phyloP scores from a whole-genome alignment of 2,888 invertebrate genomes.

The Lathronympha strigana region DNA sequence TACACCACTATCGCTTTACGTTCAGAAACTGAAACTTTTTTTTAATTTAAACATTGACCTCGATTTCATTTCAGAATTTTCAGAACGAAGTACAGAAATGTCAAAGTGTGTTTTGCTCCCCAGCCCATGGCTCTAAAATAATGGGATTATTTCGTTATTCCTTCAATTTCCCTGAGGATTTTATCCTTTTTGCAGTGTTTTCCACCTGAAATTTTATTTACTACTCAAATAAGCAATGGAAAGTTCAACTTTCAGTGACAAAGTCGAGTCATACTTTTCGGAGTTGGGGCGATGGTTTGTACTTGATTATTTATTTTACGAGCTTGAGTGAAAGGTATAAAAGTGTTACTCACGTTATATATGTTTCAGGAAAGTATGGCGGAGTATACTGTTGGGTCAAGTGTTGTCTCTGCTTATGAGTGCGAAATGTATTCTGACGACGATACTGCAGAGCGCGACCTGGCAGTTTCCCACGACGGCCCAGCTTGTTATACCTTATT shows the following conservation, averaged over 20 bases:
- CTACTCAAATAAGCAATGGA: constrained; percentile 61
- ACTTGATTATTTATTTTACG: constrained; percentile 38
- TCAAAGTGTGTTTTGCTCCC: constrained; percentile 55
- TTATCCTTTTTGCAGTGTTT: constrained; percentile 44
- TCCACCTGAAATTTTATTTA: constrained; percentile 46
- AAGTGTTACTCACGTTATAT: constrained; percentile 22
- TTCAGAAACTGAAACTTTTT: background rate
- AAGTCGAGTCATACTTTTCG: constrained; percentile 86
- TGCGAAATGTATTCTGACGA: constrained; percentile 89
- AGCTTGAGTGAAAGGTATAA: constrained; percentile 19
- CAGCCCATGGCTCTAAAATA: constrained; percentile 50
- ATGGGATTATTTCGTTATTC: constrained; percentile 48
- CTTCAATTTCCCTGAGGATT: constrained; percentile 45
- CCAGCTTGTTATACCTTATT: constrained; percentile 92
- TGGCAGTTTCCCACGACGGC: constrained; percentile 91
- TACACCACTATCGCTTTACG: constrained; percentile 5
- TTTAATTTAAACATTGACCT: background rate
- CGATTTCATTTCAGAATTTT: constrained; percentile 14
- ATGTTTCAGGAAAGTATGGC: constrained; percentile 87
- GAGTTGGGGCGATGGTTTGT: constrained; percentile 88
- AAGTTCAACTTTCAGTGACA: constrained; percentile 85
- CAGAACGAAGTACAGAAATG: constrained; percentile 41
- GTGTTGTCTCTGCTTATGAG: constrained; percentile 90
- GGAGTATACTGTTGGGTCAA: constrained; percentile 89
- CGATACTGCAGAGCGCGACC: constrained; percentile 87